These are phyloP conservation scores for Bursaphelenchus mucronatus DNA, from an alignment of 1,140 invertebrate species.

Conservation along the genomic window DNA sequence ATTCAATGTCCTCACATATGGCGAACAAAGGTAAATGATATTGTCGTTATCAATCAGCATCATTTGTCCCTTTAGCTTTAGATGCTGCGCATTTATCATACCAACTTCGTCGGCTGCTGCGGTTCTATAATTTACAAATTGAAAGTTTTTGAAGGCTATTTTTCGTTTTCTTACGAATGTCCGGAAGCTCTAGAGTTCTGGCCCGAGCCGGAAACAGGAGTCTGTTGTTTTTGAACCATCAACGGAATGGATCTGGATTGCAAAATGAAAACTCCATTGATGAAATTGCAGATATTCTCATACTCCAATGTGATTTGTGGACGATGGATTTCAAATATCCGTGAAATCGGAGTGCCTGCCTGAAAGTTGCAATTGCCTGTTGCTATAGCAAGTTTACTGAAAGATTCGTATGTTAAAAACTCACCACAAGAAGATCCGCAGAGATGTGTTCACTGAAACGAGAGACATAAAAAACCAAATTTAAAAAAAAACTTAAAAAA, in stretches of 20 bases:
- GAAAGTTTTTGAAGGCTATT: too few relatives aligned
- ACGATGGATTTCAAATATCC: slow-evolving; percentile 49
- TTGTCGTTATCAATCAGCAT: slow-evolving; percentile 39
- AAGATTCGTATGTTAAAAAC: too few relatives aligned
- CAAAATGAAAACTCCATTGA: slow-evolving; percentile 49
- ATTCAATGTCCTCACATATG: slow-evolving; percentile 48
- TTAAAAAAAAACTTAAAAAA: too few relatives aligned
- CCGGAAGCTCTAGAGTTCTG: too few relatives aligned
- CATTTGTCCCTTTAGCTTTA: slow-evolving; percentile 43
- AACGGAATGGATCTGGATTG: slow-evolving; percentile 43
- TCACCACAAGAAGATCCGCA: slow-evolving; percentile 40
- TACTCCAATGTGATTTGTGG: slow-evolving; percentile 51
- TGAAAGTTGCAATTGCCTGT: too few relatives aligned
- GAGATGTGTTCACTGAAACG: slow-evolving; percentile 47
- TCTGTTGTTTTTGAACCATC: too few relatives aligned
- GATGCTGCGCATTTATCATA: slow-evolving; percentile 1
- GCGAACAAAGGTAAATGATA: slow-evolving; percentile 49
- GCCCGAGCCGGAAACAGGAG: too few relatives aligned
- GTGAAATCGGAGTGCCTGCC: slow-evolving; percentile 39
- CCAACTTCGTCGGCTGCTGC: too few relatives aligned
- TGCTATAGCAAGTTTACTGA: too few relatives aligned
- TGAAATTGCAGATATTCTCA: slow-evolving; percentile 53
- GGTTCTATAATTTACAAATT: too few relatives aligned
- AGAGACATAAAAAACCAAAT: too few relatives aligned
- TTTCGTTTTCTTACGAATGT: too few relatives aligned